Evolutionary conservation across 2,797 vertebrate genomes (phyloP), one percentile per base, ranked within the genome.

Genomic region (Rallus crepitans): DNA sequence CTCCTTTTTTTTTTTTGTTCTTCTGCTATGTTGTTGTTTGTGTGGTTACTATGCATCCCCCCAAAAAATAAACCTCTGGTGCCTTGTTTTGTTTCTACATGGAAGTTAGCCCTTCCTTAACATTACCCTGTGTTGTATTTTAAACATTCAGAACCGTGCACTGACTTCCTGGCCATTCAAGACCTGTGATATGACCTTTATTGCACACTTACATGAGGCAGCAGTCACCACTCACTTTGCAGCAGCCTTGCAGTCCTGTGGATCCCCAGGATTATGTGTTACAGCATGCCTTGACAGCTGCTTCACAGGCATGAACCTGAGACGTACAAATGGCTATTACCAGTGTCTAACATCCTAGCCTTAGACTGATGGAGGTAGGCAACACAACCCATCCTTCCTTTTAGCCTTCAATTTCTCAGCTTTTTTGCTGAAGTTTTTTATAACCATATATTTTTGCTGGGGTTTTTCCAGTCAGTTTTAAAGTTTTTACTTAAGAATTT

Each of bases 211-310:
- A 31, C 0, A 0, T 75, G 77, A 79, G 81, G 78, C 78, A 84
- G 77, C 83, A 76, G 5, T 92, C 70, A 11, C 59, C 78, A 40
- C 72, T 95, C 60, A 61, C 84, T 89, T 64, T 89, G 81, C 70
- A 77, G 79, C 65, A 86, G 72, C 57, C 72, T 33, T 78, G 86
- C 83, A 88, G 57, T 42, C 50, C 50, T 0, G 0, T 69, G 87
- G 70, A 75, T 83, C 72, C 60, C 65, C 18, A 8, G 85, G 89
- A 88, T 83, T 87, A 64, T 65, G 78, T 90, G 79, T 78, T 59
- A 69, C 42, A 72, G 11, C 1, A 0, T 71, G 64, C 84, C 94
- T 85, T 89, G 73, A 55, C 66, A 93, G 89, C 75, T 88, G 73
- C 64, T 65, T 73, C 35, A 14, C 13, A 25, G 68, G 56, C 78